Evolutionary conservation across 2,888 invertebrate species (phyloP), one percentile per base, ranked within the genome.

Genomic region (Aporophyla lueneburgensis): DNA sequence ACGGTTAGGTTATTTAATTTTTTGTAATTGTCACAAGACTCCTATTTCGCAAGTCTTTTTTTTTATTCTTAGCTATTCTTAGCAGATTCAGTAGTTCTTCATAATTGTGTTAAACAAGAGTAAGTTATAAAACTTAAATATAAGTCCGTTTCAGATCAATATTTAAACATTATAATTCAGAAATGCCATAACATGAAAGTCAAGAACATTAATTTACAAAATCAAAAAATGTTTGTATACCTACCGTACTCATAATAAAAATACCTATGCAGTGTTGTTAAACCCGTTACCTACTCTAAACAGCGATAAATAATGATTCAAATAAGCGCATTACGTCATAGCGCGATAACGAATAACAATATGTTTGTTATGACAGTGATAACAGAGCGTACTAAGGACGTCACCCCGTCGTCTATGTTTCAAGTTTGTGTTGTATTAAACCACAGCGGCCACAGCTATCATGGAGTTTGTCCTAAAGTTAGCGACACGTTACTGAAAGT

Each of bases 301-400:
- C 40, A 71, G 67, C 69, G 83, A 88, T 86, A 86, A 81, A 78
- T 86, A 88, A 86, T 86, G 77, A 78, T 79, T 86, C 70, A 87
- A 87, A 88, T 85, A 86, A 85, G 71, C 66, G 59, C 67, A 76
- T 85, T 87, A 88, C 90, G 91, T 91, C 90, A 90, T 61, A 27
- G 51, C n/a, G 71, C 79, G 89, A 89, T 89, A 88, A 86, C 78
- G 61, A 76, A 71, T 73, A 71, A 84, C 71, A 79, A 79, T 72
- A 75, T 78, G 80, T 76, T 77, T 79, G 80, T 86, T 87, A 82
- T 86, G 81, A 80, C 75, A 81, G 63, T 58, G 86, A 84, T 81
- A 87, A 59, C 62, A 66, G 58, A 81, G 66, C 85, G 80, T 78
- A 84, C 85, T 63, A 66, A 74, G 83, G 69, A 87, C 89, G 89